A percentile compares a stretch with the other conserved stretches of the same genome.
These are phyloP conservation scores for Bambusicola thoracicus DNA, from an alignment of 2,113 vertebrate species.

Conservation along the genomic window DNA sequence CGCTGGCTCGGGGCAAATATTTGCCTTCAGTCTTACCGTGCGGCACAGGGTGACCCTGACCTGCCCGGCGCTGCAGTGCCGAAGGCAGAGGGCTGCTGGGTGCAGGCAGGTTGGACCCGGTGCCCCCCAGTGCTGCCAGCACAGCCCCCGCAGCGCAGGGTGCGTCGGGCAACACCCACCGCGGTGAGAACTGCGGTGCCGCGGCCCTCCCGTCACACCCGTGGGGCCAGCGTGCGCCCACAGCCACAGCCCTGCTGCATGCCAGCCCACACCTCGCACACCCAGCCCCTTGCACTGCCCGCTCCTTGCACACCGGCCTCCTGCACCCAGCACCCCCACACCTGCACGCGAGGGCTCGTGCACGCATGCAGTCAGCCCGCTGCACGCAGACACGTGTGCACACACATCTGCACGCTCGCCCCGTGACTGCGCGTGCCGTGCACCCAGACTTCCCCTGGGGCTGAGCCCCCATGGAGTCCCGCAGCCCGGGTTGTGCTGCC, in stretches of 20 bases:
- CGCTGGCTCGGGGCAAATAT: neutral
- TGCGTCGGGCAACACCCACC: conserved; percentile 51
- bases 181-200: neutral
- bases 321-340: too few relatives aligned
- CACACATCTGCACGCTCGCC: rapidly evolving
- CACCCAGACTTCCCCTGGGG: neutral
- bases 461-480: neutral
- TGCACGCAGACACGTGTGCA: rapidly evolving
- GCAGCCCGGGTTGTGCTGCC: neutral
- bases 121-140: neutral
- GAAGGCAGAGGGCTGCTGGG: neutral
- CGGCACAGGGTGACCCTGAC: neutral
- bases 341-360: neutral
- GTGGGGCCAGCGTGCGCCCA: neutral
- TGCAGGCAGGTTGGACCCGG: neutral
- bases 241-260: neutral
- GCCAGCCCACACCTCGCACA: neutral
- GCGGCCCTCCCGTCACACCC: conserved; percentile 24
- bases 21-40: neutral
- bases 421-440: rapidly evolving
- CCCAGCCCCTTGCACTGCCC: neutral
- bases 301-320: neutral
- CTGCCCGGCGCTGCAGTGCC: neutral
- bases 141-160: neutral
- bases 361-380: rapidly evolving